Evolutionary conservation across 2,797 vertebrate species (phyloP).

Genomic region (Anas georgica): DNA sequence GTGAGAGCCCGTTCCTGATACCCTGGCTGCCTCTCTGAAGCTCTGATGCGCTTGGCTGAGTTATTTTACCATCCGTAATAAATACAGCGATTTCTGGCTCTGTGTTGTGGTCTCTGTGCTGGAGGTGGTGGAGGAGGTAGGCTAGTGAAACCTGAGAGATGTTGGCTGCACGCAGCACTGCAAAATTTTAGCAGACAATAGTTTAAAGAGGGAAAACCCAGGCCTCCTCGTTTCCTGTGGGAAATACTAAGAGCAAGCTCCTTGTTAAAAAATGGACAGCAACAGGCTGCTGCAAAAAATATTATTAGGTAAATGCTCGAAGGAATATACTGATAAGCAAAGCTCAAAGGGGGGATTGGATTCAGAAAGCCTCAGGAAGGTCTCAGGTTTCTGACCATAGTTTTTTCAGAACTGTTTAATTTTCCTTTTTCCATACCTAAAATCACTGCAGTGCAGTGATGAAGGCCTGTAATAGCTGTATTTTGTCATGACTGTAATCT

Average conservation of each 20-base stretch:
- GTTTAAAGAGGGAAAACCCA: background rate
- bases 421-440: background rate
- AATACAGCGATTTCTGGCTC: conserved; percentile 1
- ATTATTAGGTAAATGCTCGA: background rate
- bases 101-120: background rate
- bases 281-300: background rate
- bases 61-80: background rate
- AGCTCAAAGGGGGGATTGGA: background rate
- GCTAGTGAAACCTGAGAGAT: background rate
- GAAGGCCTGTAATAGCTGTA: background rate
- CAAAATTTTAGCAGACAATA: background rate
- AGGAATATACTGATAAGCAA: background rate
- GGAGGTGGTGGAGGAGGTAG: background rate
- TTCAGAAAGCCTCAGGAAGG: background rate
- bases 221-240: background rate
- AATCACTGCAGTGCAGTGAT: background rate
- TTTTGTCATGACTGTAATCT: background rate
- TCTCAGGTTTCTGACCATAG: background rate
- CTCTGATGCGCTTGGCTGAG: background rate
- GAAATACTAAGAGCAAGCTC: background rate
- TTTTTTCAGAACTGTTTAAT: background rate
- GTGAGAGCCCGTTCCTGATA: background rate
- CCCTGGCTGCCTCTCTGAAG: background rate
- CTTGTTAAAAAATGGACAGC: background rate
- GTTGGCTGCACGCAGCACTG: background rate